These are phyloP conservation scores for Apamea epomidion DNA, from an alignment of 2,888 invertebrate species.

Conservation along the genomic window DNA sequence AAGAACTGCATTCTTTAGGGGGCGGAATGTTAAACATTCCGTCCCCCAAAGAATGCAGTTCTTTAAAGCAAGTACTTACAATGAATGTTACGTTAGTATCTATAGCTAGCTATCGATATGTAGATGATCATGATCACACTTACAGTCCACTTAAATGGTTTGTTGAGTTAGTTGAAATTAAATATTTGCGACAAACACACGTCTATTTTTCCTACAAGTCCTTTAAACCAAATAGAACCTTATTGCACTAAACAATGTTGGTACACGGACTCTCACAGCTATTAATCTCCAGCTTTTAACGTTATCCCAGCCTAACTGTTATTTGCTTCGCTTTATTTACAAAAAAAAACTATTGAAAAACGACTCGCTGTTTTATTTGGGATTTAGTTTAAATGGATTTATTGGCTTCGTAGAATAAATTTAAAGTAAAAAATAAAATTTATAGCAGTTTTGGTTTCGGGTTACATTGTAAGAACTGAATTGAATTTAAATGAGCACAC, in stretches of 20 bases:
- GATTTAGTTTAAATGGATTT: conserved; percentile 29
- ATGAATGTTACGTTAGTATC: too few relatives aligned
- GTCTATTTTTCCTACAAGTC: too few relatives aligned
- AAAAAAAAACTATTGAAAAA: conserved; percentile 41
- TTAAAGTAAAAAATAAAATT: conserved; percentile 20
- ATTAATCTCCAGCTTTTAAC: conserved; percentile 53
- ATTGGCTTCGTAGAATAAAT: conserved; percentile 19
- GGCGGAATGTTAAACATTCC: too few relatives aligned
- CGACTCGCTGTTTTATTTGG: conserved; percentile 19
- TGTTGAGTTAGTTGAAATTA: too few relatives aligned
- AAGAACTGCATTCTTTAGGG: too few relatives aligned
- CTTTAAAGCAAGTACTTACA: too few relatives aligned
- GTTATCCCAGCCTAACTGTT: conserved; percentile 40
- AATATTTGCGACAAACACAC: too few relatives aligned
- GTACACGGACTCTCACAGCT: conserved; percentile 28
- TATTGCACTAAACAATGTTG: conserved; percentile 1
- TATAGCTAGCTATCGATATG: too few relatives aligned
- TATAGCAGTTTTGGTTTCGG: background rate
- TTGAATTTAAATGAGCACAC: conserved; percentile 4
- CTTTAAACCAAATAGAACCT: too few relatives aligned
- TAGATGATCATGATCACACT: too few relatives aligned
- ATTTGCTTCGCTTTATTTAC: conserved; percentile 44
- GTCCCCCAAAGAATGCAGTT: too few relatives aligned
- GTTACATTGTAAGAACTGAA: background rate
- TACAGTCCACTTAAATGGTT: too few relatives aligned